These are phyloP conservation scores for Sisor rabdophorus DNA, from an alignment of 2,113 vertebrate genomes.

Conservation along the genomic window DNA sequence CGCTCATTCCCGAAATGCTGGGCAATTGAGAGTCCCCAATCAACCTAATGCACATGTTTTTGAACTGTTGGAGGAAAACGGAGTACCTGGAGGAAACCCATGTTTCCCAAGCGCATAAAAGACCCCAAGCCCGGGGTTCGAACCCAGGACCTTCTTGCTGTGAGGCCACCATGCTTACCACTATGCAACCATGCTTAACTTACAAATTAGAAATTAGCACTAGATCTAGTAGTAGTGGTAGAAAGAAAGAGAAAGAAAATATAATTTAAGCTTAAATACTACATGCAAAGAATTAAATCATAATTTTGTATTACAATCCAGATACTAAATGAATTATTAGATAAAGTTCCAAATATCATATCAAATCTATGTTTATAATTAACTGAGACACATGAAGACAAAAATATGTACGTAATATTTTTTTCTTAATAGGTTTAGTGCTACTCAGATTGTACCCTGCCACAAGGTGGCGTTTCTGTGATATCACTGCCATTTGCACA, in stretches of 20 bases:
- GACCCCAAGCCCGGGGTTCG: too few species aligned
- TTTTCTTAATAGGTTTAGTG: background rate
- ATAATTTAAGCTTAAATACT: background rate
- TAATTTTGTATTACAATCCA: background rate
- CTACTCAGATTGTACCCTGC: background rate
- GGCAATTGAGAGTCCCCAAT: too few species aligned
- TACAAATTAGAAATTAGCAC: too few species aligned
- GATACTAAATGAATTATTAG: background rate
- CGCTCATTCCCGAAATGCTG: too few species aligned
- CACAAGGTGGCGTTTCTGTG: constrained; percentile 17
- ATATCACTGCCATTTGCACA: background rate
- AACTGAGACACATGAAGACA: background rate
- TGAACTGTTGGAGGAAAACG: too few species aligned
- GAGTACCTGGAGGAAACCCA: too few species aligned
- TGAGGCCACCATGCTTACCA: too few species aligned
- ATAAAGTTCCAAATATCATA: too few species aligned
- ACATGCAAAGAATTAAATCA: background rate
- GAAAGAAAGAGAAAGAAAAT: background rate
- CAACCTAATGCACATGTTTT: too few species aligned
- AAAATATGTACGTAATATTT: background rate
- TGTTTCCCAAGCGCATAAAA: too few species aligned
- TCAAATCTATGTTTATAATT: background rate
- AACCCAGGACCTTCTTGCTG: too few species aligned
- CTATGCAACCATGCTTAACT: too few species aligned
- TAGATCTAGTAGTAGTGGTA: background rate